phyloP scores from a whole-genome alignment of 2,888 invertebrate genomes.

The Clitarchus hookeri region DNA sequence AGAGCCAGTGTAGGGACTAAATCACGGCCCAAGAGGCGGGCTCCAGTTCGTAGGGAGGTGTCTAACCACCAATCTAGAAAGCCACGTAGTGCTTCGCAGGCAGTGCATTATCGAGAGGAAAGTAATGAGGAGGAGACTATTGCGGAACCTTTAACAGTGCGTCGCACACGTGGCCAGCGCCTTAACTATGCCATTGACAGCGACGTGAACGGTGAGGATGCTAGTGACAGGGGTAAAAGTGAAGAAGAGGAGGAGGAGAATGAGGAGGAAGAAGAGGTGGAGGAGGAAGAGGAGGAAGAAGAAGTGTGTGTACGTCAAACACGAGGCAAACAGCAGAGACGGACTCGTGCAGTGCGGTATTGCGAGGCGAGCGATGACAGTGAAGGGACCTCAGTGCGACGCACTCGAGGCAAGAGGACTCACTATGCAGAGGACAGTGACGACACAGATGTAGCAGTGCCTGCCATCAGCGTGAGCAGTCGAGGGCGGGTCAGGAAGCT shows the following conservation, averaged over 20 bases:
- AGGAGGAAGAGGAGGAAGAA: constrained; percentile 31
- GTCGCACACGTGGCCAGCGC: constrained; percentile 10
- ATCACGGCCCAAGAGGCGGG: constrained; percentile 24
- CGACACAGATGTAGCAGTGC: constrained; percentile 29
- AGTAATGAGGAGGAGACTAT: constrained; percentile 33
- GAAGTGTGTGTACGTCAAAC: constrained; percentile 45
- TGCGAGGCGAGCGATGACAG: constrained; percentile 44
- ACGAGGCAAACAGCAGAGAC: not conserved
- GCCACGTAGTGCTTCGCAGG: constrained; percentile 15
- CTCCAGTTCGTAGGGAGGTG: not conserved
- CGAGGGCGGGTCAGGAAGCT: constrained; percentile 83
- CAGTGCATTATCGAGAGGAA: constrained; percentile 38
- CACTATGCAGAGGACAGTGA: constrained; percentile 54
- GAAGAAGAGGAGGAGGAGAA: not conserved
- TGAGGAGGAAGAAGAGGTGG: not conserved
- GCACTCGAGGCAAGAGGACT: constrained; percentile 51
- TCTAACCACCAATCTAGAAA: not conserved
- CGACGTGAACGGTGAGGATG: not conserved
- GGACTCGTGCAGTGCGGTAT: constrained; percentile 34
- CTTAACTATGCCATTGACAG: constrained; percentile 30
- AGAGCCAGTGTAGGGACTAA: not conserved
- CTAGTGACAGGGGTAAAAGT: not conserved
- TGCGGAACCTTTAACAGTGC: constrained; percentile 43
- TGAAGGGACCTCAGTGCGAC: constrained; percentile 45
- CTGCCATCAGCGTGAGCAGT: constrained; percentile 68